Conservation (phyloP, 2,888 invertebrate species). For the Spisula solida region DNA sequence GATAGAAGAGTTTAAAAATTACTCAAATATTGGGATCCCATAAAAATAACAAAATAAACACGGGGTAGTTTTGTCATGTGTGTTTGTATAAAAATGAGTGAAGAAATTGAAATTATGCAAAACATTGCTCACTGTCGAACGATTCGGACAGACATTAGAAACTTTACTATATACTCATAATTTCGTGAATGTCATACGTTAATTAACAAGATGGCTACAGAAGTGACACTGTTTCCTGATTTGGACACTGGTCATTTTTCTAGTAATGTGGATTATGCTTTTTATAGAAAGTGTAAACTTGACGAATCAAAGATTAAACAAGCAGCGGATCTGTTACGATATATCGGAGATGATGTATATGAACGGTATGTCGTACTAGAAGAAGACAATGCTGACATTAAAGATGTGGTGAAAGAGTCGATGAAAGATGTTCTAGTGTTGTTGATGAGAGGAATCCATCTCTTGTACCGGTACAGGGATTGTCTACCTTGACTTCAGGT, state of each 20-base stretch:
- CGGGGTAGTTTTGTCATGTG: background rate
- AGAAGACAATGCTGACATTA: background rate
- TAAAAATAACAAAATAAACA: background rate
- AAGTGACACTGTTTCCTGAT: background rate
- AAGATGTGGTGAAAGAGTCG: background rate
- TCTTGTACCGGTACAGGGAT: background rate
- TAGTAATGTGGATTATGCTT: background rate
- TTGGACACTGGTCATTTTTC: background rate
- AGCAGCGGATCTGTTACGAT: background rate
- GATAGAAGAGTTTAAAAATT: background rate
- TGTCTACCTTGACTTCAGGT: background rate
- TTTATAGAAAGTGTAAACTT: background rate
- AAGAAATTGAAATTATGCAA: background rate
- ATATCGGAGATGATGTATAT: background rate
- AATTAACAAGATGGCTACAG: background rate
- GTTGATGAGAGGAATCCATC: background rate
- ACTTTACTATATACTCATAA: background rate
- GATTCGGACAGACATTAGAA: background rate
- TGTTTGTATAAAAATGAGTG: background rate
- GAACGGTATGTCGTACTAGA: background rate
- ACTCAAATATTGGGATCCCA: background rate
- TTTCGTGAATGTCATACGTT: background rate
- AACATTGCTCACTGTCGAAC: background rate
- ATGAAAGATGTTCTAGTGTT: constrained; percentile 1
- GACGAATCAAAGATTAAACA: background rate